Evolutionary conservation across 2,797 vertebrate species (phyloP), one percentile per base, ranked within the genome.

Genomic region (Pelobates cultripes): DNA sequence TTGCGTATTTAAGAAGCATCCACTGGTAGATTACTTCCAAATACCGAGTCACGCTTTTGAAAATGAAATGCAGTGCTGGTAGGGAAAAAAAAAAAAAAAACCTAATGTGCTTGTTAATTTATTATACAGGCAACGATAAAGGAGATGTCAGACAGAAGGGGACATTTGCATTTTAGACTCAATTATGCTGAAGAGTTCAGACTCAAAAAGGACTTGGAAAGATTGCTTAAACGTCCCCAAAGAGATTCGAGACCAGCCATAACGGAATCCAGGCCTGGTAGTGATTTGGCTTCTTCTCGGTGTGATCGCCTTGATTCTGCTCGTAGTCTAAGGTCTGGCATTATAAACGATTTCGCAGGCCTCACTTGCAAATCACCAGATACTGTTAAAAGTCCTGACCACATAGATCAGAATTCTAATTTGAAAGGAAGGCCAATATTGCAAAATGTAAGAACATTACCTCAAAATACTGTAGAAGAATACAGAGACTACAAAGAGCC

Each of bases 181-280:
- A 93, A 85, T 81, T 81, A 73, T 71, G 83, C 82, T 71, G 90
- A 92, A 82, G 87, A 93, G 84, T 3, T 85, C 10, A 87, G 70
- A 85, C 44, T 86, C 17, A 85, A 91, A 79, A 90, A 88, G 78
- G 87, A 91, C 63, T 70, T 83, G 7, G 88, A 91, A 78, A 86
- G 86, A 78, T 4, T 89, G 70, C 84, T 87, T 1, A 10, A 79
- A 81, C 81, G 87, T 43, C 87, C 88, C 72, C 91, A 82, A 79
- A 85, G 72, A 73, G 85, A 90, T 70, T 89, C 86, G 73, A 79
- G 68, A 41, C 82, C 75, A 64, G 67, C 43, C 53, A 66, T 45
- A 4, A 51, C 44, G 71, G 66, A 79, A 51, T 61, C 68, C 53
- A 41, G 55, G n/a, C 42, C 70, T 44, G 42, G 17, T 43, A 61